phyloP scores from a whole-genome alignment of 2,113 vertebrate genomes.

The Recurvirostra avosetta region DNA sequence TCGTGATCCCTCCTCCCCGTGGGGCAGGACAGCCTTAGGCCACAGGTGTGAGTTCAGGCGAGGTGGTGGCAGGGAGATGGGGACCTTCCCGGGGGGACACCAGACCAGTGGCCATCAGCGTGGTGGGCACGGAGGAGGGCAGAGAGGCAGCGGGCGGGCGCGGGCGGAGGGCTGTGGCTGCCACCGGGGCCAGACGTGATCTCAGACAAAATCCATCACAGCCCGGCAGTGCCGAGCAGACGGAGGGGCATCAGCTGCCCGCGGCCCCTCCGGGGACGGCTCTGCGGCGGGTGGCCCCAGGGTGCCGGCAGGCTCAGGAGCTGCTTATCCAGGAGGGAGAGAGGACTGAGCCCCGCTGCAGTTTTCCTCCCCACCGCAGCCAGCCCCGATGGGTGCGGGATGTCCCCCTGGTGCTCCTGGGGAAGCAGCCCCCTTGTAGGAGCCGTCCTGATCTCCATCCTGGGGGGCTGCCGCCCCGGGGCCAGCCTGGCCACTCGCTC shows the following conservation, averaged over 20 bases:
- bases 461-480: accelerated
- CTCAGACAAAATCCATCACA: not conserved
- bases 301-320: not conserved
- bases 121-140: not conserved
- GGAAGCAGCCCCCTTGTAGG: not conserved
- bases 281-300: no score
- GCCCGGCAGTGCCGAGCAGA: not conserved
- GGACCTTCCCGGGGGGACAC: not conserved
- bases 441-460: not conserved
- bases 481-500: not conserved
- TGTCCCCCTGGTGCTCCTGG: not conserved
- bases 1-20: accelerated
- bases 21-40: not conserved
- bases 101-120: not conserved
- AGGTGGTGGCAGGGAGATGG: not conserved
- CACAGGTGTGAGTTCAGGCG: no score
- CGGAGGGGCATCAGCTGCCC: not conserved
- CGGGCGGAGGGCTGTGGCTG: not conserved
- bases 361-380: not conserved
- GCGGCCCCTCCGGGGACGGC: not conserved
- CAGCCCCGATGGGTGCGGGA: not conserved
- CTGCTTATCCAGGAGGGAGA: not conserved
- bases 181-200: not conserved
- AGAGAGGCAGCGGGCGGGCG: not conserved
- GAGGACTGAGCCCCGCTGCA: not conserved